These are phyloP conservation scores for Lagopus muta DNA, from an alignment of 2,113 vertebrate genomes.

Conservation along the genomic window DNA sequence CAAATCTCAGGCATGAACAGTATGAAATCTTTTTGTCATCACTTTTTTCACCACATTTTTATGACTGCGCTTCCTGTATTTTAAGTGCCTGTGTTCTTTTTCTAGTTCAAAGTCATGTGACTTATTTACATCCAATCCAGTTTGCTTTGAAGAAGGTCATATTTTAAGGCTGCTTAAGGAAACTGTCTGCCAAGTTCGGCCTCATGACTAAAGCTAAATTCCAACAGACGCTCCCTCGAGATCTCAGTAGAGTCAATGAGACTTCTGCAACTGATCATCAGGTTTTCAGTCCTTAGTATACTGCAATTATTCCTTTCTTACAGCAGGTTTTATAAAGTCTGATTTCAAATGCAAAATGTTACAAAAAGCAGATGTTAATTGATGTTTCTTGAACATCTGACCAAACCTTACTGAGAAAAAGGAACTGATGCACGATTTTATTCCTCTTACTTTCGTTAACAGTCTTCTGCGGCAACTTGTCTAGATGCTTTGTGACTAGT, in stretches of 20 bases:
- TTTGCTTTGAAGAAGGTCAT: neutral
- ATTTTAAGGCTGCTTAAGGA: neutral
- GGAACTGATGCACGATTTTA: neutral
- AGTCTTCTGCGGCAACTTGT: constrained; percentile 22
- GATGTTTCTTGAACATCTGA: neutral
- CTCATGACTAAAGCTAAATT: neutral
- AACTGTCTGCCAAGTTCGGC: neutral
- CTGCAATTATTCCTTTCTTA: neutral
- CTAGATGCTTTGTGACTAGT: constrained; percentile 58
- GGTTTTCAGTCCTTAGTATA: constrained; percentile 6
- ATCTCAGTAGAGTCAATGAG: neutral
- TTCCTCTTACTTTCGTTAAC: constrained; percentile 31
- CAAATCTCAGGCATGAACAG: neutral
- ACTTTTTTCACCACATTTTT: neutral
- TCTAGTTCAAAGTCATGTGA: neutral
- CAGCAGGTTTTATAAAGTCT: neutral
- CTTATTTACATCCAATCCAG: neutral
- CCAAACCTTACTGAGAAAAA: neutral
- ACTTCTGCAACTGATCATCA: neutral
- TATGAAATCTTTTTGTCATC: neutral
- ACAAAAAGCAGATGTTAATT: constrained; percentile 14
- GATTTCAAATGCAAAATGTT: neutral
- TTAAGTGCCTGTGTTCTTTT: neutral
- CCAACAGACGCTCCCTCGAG: neutral
- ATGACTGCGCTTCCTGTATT: neutral